phyloP scores from a whole-genome alignment of 1,140 invertebrate species.

The Heterodera schachtii region DNA sequence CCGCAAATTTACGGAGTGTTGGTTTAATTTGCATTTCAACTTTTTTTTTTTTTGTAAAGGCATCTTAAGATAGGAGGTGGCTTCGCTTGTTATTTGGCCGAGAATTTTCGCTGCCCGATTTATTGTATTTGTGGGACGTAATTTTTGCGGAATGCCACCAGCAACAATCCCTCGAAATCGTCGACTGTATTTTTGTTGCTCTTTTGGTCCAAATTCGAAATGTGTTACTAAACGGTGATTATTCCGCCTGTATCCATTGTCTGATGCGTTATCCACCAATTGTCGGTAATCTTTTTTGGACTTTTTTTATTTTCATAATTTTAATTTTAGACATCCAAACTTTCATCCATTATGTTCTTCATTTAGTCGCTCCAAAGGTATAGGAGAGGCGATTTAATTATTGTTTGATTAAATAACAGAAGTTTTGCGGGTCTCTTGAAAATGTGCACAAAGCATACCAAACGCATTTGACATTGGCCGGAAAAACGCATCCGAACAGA shows the following conservation, averaged over 20 bases:
- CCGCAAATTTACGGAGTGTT: slow-evolving; percentile 81
- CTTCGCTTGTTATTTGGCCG: slow-evolving; percentile 78
- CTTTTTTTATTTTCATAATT: neutral
- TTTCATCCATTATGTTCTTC: slow-evolving; percentile 73
- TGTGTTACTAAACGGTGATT: slow-evolving; percentile 72
- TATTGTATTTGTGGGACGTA: slow-evolving; percentile 79
- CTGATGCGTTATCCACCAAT: slow-evolving; percentile 75
- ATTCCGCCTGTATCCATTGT: slow-evolving; percentile 72
- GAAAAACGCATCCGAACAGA: slow-evolving; percentile 51
- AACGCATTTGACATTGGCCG: slow-evolving; percentile 48
- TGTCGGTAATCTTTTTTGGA: slow-evolving; percentile 67
- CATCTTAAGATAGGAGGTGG: slow-evolving; percentile 73
- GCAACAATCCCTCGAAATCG: slow-evolving; percentile 70
- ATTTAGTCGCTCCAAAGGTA: slow-evolving; percentile 71
- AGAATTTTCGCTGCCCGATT: slow-evolving; percentile 77
- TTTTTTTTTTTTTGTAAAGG: slow-evolving; percentile 5
- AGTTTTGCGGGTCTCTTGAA: slow-evolving; percentile 37
- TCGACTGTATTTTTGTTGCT: slow-evolving; percentile 78
- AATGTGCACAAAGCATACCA: slow-evolving; percentile 40
- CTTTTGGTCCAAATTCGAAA: slow-evolving; percentile 77
- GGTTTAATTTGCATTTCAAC: slow-evolving; percentile 63
- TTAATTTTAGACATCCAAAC: slow-evolving; percentile 66
- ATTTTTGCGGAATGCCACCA: slow-evolving; percentile 77
- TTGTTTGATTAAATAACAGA: neutral
- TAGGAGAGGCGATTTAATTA: neutral